These are phyloP conservation scores for Ceuthmochares aereus DNA, from an alignment of 2,113 vertebrate species.

Conservation along the genomic window DNA sequence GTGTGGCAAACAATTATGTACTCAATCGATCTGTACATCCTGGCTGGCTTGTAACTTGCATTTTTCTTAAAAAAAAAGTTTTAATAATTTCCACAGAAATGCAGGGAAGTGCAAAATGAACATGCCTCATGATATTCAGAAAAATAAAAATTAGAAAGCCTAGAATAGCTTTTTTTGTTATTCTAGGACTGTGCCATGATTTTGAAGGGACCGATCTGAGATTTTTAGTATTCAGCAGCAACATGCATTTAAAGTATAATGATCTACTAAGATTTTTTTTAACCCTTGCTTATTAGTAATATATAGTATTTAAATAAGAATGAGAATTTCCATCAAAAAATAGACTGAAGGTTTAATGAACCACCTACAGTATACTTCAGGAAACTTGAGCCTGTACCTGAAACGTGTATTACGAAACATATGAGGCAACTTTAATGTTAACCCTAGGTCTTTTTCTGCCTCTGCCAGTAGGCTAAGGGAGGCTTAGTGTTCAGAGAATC, in stretches of 20 bases:
- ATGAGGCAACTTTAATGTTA: background rate
- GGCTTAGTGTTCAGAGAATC: too few relatives aligned
- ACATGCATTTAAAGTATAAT: background rate
- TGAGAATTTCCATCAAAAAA: background rate
- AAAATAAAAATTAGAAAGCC: background rate
- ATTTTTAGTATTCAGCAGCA: background rate
- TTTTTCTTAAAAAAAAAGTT: background rate
- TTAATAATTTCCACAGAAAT: background rate
- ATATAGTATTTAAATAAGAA: background rate
- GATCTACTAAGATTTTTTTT: background rate
- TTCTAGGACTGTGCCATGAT: background rate
- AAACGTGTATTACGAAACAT: background rate
- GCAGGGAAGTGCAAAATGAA: background rate
- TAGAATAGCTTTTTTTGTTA: background rate
- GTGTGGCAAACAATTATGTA: background rate
- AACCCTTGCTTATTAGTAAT: background rate
- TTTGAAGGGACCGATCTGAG: background rate
- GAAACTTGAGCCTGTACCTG: background rate
- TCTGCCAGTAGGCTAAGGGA: background rate
- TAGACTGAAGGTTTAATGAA: background rate
- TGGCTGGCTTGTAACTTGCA: background rate
- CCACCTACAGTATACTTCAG: background rate
- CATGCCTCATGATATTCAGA: background rate
- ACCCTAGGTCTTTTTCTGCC: background rate
- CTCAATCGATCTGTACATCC: fast-evolving